Conservation (phyloP, 2,113 vertebrate genomes). For the Sarotherodon lohbergeri region DNA sequence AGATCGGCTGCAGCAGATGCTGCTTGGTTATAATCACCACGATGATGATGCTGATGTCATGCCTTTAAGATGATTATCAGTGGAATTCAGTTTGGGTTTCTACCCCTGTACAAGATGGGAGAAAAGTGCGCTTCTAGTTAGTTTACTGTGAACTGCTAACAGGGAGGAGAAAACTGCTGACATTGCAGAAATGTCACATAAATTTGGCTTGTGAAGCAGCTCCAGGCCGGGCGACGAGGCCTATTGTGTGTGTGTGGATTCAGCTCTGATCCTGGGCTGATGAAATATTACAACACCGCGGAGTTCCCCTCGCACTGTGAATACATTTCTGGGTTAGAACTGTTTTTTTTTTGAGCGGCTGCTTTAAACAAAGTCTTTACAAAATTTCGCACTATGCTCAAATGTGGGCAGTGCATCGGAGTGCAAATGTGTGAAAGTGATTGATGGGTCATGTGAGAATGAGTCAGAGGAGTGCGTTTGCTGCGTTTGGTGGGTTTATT, state of each 20-base stretch:
- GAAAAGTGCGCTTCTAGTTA: neutral
- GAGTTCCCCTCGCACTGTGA: conserved; percentile 2
- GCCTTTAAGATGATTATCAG: conserved; percentile 33
- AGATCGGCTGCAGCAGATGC: conserved; percentile 59
- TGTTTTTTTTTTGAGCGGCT: neutral
- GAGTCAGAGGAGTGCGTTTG: conserved; percentile 28
- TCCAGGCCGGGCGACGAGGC: neutral
- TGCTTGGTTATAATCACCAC: conserved; percentile 13
- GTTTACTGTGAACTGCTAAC: neutral
- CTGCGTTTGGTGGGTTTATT: conserved; percentile 53
- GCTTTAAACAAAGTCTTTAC: neutral
- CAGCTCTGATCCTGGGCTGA: neutral
- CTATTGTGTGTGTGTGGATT: neutral
- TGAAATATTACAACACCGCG: neutral
- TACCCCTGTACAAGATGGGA: neutral
- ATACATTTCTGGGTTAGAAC: neutral
- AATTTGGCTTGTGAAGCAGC: conserved; percentile 25
- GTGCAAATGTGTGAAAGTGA: conserved; percentile 20
- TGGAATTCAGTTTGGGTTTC: neutral
- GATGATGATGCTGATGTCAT: conserved; percentile 56
- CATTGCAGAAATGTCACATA: neutral
- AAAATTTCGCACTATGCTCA: neutral
- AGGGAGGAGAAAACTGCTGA: conserved; percentile 20
- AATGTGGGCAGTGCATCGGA: neutral
- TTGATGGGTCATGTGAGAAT: neutral